These are phyloP conservation scores for Celastrina argiolus DNA, from an alignment of 2,888 invertebrate species.

Conservation along the genomic window DNA sequence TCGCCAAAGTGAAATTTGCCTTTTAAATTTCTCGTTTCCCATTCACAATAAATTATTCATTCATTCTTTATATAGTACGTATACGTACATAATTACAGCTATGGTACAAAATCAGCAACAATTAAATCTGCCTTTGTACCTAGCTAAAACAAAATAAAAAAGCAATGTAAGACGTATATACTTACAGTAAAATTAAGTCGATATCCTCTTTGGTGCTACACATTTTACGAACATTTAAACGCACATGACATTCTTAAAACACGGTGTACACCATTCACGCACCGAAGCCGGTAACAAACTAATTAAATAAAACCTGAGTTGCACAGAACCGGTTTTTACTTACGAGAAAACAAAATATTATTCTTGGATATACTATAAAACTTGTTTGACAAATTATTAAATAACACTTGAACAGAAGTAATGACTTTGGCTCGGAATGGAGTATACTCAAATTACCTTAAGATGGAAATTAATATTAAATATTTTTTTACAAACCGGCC, in stretches of 20 bases:
- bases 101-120: too few species aligned
- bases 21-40: too few species aligned
- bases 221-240: constrained; percentile 36
- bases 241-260: neutral
- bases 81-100: too few species aligned
- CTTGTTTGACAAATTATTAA: neutral
- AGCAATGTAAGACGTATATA: constrained; percentile 32
- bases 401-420: neutral
- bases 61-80: too few species aligned
- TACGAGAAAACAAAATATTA: neutral
- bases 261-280: neutral
- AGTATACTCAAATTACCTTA: too few species aligned
- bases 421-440: too few species aligned
- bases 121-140: neutral
- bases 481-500: too few species aligned
- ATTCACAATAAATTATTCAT: too few species aligned
- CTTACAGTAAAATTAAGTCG: constrained; percentile 45
- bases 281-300: constrained; percentile 28
- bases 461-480: too few species aligned
- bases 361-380: neutral
- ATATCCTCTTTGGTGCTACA: constrained; percentile 44
- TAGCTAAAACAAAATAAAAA: constrained; percentile 8
- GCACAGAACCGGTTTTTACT: neutral
- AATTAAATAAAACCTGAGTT: constrained; percentile 12
- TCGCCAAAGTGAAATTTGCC: too few species aligned